Evolutionary conservation across 2,888 invertebrate species (phyloP), one percentile per base, ranked within the genome.

Genomic region (Hydraecia micacea): DNA sequence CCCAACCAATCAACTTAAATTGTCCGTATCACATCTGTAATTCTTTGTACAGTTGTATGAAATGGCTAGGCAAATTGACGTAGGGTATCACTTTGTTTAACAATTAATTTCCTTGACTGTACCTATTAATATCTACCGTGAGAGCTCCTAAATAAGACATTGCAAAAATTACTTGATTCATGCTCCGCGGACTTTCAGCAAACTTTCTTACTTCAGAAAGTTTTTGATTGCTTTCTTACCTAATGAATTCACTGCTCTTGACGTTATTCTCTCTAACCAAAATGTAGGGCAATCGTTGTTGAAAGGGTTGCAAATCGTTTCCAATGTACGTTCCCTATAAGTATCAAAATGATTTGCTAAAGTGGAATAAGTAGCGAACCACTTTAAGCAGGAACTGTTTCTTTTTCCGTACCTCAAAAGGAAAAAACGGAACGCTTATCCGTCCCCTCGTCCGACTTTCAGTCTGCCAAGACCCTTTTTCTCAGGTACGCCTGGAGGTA

Each of bases 161-260:
- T 70, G 15, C 55, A 73, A 75, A 63, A 82, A 42, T 76, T 49
- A 39, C 73, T 72, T 32, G 9, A 67, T 36, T 36, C 36, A 36
- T 36, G 36, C n/a, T 79, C 39, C 49, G 39, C 58, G 36, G 36
- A 36, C 36, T 36, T 36, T 36, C 5, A 36, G 36, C 36, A 36
- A 36, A 36, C 36, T 36, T 36, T 36, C 36, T 36, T 36, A 36
- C 36, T 36, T 36, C 32, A 32, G 71, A 66, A 83, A 83, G 63
- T 79, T 75, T 42, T 46, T 62, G 63, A 73, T 83, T 65, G 60
- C 42, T 75, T 72, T 52, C 70, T 67, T 52, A 58, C 60, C 11
- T 58, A 81, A 67, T 70, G 36, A 62, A 70, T 25, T 46, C 28
- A 28, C 3, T 55, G n/a, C 55, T 58, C 18, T 52, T 46, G 7